Evolutionary conservation across 2,888 invertebrate species (phyloP).

Genomic region (Onchidella celtica): DNA sequence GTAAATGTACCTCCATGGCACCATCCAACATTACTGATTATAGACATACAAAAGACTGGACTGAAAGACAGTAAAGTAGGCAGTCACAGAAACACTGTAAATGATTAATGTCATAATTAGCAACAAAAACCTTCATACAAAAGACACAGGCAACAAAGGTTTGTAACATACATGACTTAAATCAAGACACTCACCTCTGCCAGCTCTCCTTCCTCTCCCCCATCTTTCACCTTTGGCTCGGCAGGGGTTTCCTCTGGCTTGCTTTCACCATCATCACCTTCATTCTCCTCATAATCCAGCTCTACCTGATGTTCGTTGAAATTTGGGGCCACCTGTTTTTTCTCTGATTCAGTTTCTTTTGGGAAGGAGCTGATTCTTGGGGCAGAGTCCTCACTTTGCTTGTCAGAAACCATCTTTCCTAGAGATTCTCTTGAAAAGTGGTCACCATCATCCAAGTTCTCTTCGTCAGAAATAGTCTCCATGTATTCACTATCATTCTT

Average conservation of each 20-base stretch:
- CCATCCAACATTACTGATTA: too few species aligned
- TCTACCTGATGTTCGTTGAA: conserved; percentile 78
- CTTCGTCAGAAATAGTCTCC: conserved; percentile 56
- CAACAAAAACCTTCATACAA: background rate
- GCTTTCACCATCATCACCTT: conserved; percentile 58
- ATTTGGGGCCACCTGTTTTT: conserved; percentile 49
- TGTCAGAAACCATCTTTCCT: background rate
- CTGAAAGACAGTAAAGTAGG: too few species aligned
- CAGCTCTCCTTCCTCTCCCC: conserved; percentile 55
- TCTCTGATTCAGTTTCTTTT: conserved; percentile 36
- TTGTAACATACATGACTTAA: too few species aligned
- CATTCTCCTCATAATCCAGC: conserved; percentile 80
- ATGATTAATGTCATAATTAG: background rate
- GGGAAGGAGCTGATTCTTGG: background rate
- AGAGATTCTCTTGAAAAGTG: background rate
- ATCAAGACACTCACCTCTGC: too few species aligned
- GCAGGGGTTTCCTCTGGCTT: conserved; percentile 58
- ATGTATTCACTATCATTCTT: conserved; percentile 42
- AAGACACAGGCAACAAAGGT: too few species aligned
- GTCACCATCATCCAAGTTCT: conserved; percentile 44
- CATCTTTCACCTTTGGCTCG: conserved; percentile 63
- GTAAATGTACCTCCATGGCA: too few species aligned
- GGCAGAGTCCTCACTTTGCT: conserved; percentile 20
- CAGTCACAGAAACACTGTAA: too few species aligned
- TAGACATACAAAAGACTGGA: too few species aligned